Conservation (phyloP, 2,113 vertebrate species). For the Nannospalax galili region DNA sequence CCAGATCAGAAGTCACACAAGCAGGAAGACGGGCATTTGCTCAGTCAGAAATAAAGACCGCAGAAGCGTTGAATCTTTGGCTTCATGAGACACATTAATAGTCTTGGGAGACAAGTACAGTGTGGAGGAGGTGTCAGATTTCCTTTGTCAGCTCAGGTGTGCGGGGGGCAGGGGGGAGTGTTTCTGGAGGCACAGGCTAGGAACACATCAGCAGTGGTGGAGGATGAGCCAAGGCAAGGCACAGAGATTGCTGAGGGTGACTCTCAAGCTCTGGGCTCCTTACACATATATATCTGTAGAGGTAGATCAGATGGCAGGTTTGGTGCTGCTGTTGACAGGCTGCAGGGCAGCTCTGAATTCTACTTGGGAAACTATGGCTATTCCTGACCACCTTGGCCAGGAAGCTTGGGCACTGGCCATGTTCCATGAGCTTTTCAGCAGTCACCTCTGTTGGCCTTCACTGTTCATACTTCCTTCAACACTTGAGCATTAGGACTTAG, state of each 20-base stretch:
- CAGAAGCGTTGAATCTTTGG: neutral
- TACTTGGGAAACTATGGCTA: neutral
- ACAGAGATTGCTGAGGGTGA: neutral
- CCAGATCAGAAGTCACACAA: neutral
- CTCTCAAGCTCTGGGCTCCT: neutral
- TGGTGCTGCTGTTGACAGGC: accelerated
- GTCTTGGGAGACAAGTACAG: neutral
- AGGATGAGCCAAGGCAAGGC: neutral
- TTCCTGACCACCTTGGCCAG: neutral
- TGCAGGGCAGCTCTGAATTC: neutral
- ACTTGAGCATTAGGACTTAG: too few relatives aligned
- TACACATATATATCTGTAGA: neutral
- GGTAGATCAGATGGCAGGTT: neutral
- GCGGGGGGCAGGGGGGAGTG: neutral
- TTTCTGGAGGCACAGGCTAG: neutral
- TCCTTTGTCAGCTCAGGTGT: neutral
- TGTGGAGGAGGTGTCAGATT: neutral
- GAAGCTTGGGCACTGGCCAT: accelerated
- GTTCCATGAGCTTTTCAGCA: neutral
- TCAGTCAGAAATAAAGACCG: neutral
- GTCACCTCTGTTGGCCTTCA: neutral
- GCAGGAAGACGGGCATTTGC: neutral
- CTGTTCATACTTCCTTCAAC: neutral
- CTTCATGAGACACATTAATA: neutral
- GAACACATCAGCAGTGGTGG: neutral